Evolutionary conservation across 2,797 vertebrate species (phyloP), one percentile per base, ranked within the genome.

Genomic region (Enteromius fasciolatus): DNA sequence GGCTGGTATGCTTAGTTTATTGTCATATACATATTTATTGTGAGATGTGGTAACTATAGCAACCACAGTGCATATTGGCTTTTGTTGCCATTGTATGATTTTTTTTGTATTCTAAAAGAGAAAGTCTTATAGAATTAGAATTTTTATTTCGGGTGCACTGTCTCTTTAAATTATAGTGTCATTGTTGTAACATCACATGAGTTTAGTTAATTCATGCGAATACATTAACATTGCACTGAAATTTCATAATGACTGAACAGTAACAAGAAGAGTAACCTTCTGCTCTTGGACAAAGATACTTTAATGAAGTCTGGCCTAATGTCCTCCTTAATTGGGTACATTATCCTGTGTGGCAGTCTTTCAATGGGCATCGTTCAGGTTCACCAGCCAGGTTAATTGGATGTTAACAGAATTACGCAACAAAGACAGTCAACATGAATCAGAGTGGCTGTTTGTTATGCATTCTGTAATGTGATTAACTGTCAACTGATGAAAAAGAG

Each of bases 341-440:
- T 88, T 90, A 87, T 89, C 63, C 86, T 82, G 77, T 36, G 78
- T 74, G 74, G 75, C 87, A 88, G 86, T 85, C 80, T 82, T 87
- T 69, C 86, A 81, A 80, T 79, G 79, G 80, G 41, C 83, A 76
- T 74, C 84, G 88, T 88, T 88, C 86, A 54, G 83, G 88, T 89
- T 93, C 91, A 90, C 76, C 50, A 87, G 57, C 83, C 84, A 86
- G 87, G 89, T 91, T 91, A 92, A 93, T 91, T 89, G 90, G 87
- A 92, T 84, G 63, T 89, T 88, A 91, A 88, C 63, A 88, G 74
- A 84, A 90, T 73, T 90, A 79, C 12, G 78, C 82, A 81, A 64
- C 74, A 54, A 31, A 77, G 52, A 64, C 76, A 31, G 50, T 44
- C 1, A 44, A 75, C 41, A 52, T 54, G 57, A 69, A 63, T 63